Evolutionary conservation across 2,888 invertebrate species (phyloP).

Genomic region (Sclerodermus sp.): DNA sequence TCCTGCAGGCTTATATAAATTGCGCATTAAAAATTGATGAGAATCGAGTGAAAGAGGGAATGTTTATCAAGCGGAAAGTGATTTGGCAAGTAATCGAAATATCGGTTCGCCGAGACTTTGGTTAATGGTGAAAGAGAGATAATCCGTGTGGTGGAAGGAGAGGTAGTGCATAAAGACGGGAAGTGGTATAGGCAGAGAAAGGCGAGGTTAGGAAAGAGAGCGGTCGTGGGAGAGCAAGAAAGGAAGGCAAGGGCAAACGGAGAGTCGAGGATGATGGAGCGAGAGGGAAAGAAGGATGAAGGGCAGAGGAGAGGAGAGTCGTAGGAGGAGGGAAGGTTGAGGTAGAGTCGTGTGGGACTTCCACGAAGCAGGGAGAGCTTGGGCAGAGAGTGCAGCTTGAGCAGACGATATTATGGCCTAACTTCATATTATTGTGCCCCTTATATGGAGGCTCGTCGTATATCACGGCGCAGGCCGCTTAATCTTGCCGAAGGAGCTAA

Average conservation of each 20-base stretch:
- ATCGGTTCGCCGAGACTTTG: neutral
- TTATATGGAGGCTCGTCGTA: slow-evolving; percentile 37
- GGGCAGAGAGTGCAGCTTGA: slow-evolving; percentile 15
- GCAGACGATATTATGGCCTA: slow-evolving; percentile 38
- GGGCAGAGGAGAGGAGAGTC: slow-evolving; percentile 6
- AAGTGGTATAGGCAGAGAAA: slow-evolving; percentile 1
- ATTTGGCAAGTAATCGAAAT: no score
- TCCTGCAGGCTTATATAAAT: no score
- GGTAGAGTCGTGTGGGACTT: slow-evolving; percentile 37
- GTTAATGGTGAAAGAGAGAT: slow-evolving; percentile 9
- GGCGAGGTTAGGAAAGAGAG: slow-evolving; percentile 3
- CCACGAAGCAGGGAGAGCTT: slow-evolving; percentile 47
- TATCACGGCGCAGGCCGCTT: slow-evolving; percentile 33
- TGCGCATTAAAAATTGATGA: no score
- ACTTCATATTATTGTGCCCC: slow-evolving; percentile 42
- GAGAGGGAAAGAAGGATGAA: slow-evolving; percentile 4
- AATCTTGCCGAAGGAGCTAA: slow-evolving; percentile 31
- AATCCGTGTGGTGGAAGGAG: neutral
- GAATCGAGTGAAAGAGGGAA: no score
- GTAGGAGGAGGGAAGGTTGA: slow-evolving; percentile 9
- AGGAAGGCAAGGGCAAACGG: slow-evolving; percentile 1
- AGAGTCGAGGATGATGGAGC: slow-evolving; percentile 3
- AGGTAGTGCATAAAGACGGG: slow-evolving; percentile 2
- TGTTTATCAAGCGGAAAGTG: no score
- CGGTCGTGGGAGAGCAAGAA: slow-evolving; percentile 1